A percentile compares a stretch with the other conserved stretches of the same genome.
Conservation (phyloP, 2,113 vertebrate genomes). For the Terrapene triunguis region DNA sequence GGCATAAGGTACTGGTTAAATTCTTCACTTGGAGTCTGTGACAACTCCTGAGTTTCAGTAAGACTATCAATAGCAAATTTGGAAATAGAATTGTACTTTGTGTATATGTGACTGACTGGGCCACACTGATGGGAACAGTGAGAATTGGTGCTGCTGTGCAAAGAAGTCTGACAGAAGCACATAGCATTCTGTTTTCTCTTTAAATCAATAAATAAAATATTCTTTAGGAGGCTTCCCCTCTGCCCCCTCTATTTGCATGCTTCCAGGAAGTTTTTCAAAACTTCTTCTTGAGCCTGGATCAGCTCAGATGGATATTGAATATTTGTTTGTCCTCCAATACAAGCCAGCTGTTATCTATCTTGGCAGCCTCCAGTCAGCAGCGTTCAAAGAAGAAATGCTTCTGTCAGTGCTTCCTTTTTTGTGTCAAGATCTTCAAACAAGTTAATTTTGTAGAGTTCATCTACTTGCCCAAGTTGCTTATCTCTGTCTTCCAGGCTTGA, state of each 20-base stretch:
- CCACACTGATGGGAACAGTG: neutral
- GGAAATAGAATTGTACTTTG: neutral
- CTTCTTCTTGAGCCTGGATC: slow-evolving; percentile 10
- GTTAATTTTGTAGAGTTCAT: slow-evolving; percentile 52
- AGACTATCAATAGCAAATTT: neutral
- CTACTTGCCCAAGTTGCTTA: slow-evolving; percentile 59
- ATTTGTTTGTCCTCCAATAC: slow-evolving; percentile 13
- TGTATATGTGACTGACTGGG: neutral
- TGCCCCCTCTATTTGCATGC: neutral
- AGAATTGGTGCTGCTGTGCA: neutral
- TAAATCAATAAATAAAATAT: slow-evolving; percentile 25
- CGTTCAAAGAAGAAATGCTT: slow-evolving; percentile 50
- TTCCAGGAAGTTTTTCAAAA: slow-evolving; percentile 36
- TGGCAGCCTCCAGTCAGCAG: slow-evolving; percentile 48
- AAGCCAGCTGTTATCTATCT: slow-evolving; percentile 62
- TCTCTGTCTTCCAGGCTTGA: slow-evolving; percentile 65
- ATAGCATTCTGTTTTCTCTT: neutral
- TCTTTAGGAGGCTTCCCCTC: slow-evolving; percentile 10
- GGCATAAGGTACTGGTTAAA: neutral
- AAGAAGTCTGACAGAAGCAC: neutral
- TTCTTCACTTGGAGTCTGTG: neutral
- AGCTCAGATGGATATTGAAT: slow-evolving; percentile 50
- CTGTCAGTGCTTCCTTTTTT: slow-evolving; percentile 40
- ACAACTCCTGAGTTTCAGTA: neutral
- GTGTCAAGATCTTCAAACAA: slow-evolving; percentile 63